Evolutionary conservation across 2,797 vertebrate species (phyloP).

Genomic region (Sebastes vulpes): DNA sequence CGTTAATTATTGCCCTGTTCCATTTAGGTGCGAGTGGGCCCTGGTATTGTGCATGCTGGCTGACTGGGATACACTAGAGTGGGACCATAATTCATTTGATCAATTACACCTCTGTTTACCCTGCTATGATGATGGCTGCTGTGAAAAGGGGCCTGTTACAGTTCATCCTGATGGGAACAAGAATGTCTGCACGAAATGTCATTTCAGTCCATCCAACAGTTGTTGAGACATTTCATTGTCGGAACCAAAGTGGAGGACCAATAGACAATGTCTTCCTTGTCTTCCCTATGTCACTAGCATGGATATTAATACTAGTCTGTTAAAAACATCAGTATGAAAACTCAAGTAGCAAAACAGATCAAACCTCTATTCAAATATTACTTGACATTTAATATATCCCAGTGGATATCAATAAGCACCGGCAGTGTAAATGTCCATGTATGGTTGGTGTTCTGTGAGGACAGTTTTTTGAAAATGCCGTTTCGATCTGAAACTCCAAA

Average conservation of each 20-base stretch:
- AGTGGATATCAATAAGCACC: background rate
- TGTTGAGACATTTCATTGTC: background rate
- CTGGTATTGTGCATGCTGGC: background rate
- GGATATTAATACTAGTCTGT: background rate
- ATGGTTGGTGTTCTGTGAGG: background rate
- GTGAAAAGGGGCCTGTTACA: too few species aligned
- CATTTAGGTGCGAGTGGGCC: too few species aligned
- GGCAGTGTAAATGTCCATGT: background rate
- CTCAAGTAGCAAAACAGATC: background rate
- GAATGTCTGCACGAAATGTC: background rate
- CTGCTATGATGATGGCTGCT: too few species aligned
- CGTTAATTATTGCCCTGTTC: too few species aligned
- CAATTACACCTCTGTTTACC: too few species aligned
- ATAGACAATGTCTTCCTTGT: background rate
- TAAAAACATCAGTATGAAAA: background rate
- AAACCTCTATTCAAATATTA: background rate
- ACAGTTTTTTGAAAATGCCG: constrained; percentile 15
- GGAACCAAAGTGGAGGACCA: background rate
- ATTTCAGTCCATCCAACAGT: background rate
- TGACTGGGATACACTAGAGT: too few species aligned
- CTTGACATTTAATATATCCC: background rate
- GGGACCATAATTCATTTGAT: too few species aligned
- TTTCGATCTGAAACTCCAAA: constrained; percentile 35
- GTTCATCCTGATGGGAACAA: background rate
- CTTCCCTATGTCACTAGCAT: background rate